These are phyloP conservation scores for Antechinus stuartii DNA, from an alignment of 2,113 vertebrate genomes.

Conservation along the genomic window DNA sequence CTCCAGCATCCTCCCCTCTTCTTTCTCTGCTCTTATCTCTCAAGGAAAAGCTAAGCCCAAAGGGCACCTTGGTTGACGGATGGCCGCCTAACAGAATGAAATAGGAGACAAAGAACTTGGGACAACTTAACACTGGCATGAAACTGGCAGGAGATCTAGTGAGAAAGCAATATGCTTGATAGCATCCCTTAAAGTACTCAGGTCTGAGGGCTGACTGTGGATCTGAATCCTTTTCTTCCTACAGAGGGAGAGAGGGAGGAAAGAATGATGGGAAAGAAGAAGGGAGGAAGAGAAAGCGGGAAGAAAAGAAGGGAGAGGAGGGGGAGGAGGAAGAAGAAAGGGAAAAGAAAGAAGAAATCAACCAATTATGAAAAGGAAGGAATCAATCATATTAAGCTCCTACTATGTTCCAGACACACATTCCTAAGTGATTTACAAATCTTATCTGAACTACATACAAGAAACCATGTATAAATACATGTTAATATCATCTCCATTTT, in stretches of 20 bases:
- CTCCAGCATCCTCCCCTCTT: not conserved
- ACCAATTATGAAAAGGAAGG: no score
- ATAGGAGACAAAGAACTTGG: constrained; percentile 68
- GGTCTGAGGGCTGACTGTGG: not conserved
- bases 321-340: no score
- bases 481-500: not conserved
- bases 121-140: constrained; percentile 69
- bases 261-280: not conserved
- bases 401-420: not conserved
- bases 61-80: constrained; percentile 63
- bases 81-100: constrained; percentile 63
- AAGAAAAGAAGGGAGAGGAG: not conserved
- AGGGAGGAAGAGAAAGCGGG: no score
- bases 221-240: not conserved
- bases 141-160: constrained; percentile 18
- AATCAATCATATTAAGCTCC: no score
- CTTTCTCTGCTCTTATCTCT: constrained; percentile 42
- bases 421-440: not conserved
- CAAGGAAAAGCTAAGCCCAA: constrained; percentile 57
- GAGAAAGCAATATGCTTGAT: constrained; percentile 35
- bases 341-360: no score
- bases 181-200: not conserved
- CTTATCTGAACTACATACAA: not conserved
- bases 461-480: not conserved
- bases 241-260: not conserved